These are phyloP conservation scores for Salpingus planirostris DNA, from an alignment of 2,888 invertebrate genomes.

Conservation along the genomic window DNA sequence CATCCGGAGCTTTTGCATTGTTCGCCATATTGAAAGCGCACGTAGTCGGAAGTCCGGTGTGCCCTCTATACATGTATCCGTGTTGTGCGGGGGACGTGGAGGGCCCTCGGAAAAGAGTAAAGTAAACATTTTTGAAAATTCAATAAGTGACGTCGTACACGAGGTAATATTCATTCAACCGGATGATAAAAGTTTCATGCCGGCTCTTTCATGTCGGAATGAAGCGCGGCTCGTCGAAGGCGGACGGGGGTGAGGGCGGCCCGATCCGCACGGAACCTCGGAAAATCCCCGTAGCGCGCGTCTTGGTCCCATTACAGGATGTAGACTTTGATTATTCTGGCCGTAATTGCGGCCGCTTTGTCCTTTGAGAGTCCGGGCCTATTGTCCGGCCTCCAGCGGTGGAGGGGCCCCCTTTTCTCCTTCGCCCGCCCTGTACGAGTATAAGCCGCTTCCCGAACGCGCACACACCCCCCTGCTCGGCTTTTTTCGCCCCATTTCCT, in stretches of 20 bases:
- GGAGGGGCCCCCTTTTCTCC: conserved; percentile 4
- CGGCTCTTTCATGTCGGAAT: conserved; percentile 28
- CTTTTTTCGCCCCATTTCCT: too few species aligned
- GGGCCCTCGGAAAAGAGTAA: conserved; percentile 8
- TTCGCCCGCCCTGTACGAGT: too few species aligned
- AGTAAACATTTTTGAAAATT: conserved; percentile 16
- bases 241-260: conserved; percentile 19
- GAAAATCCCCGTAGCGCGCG: conserved; percentile 26
- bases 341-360: conserved; percentile 39
- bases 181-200: conserved; percentile 30
- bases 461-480: too few species aligned
- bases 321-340: conserved; percentile 39
- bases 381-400: conserved; percentile 31
- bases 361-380: conserved; percentile 34
- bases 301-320: conserved; percentile 36
- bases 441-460: too few species aligned
- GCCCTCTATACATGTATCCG: too few species aligned
- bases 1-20: too few species aligned
- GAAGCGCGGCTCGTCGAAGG: conserved; percentile 21
- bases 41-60: too few species aligned
- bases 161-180: conserved; percentile 19
- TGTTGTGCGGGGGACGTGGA: not conserved
- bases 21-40: too few species aligned
- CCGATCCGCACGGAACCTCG: conserved; percentile 18
- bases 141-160: conserved; percentile 14